Conservation (phyloP, 2,113 vertebrate genomes). For the Pseudolaguvia tuberculata region DNA sequence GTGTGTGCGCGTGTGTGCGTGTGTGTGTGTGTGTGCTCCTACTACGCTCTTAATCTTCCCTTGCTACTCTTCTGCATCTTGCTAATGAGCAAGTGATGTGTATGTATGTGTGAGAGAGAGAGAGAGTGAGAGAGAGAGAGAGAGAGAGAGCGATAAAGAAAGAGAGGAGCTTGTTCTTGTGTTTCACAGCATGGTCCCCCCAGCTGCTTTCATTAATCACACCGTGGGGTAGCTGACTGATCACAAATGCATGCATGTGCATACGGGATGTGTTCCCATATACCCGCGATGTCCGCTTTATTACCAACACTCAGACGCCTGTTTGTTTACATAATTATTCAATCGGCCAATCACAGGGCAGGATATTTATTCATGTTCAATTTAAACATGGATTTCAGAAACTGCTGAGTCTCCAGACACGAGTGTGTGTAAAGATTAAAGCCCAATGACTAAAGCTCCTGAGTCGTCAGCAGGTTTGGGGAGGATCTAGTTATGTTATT, state of each 20-base stretch:
- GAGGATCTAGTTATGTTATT: no score
- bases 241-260: slow-evolving; percentile 24
- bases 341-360: no score
- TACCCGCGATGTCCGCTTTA: no score
- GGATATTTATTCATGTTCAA: no score
- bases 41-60: not conserved
- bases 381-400: no score
- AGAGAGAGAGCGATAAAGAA: no score
- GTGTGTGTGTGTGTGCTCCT: not conserved
- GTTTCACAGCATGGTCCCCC: slow-evolving; percentile 31
- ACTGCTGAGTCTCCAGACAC: no score
- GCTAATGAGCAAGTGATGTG: slow-evolving; percentile 43
- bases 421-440: no score
- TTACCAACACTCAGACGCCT: no score
- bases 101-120: slow-evolving; percentile 13
- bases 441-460: no score
- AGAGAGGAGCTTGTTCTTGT: slow-evolving; percentile 12
- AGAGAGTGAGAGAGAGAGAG: slow-evolving; percentile 11
- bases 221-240: slow-evolving; percentile 25
- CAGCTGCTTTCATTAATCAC: slow-evolving; percentile 51
- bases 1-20: not conserved
- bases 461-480: no score
- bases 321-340: slow-evolving; percentile 9
- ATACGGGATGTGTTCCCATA: not conserved
- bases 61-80: slow-evolving; percentile 28